phyloP scores from a whole-genome alignment of 2,888 invertebrate genomes.

The Eupithecia insigniata region DNA sequence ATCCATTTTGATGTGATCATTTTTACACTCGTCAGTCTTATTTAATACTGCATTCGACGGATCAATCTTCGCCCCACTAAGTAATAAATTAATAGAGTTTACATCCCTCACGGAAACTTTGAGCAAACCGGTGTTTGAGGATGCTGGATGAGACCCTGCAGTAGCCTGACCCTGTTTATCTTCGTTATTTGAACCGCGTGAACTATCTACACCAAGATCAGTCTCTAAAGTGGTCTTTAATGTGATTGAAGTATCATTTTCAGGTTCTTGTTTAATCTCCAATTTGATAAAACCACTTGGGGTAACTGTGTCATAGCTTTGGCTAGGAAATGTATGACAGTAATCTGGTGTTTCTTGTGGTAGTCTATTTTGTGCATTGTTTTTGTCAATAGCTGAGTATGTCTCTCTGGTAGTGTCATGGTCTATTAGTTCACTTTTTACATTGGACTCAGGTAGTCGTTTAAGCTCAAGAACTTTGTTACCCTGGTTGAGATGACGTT shows the following conservation, averaged over 20 bases:
- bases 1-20: not conserved
- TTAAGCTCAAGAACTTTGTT: not conserved
- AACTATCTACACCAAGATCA: not conserved
- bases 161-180: not conserved
- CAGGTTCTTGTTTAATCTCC: not conserved
- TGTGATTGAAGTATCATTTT: not conserved
- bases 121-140: not conserved
- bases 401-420: slow-evolving; percentile 1
- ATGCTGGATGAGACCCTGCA: not conserved
- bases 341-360: not conserved
- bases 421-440: not conserved
- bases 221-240: not conserved
- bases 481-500: not conserved
- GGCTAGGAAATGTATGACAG: not conserved
- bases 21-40: not conserved
- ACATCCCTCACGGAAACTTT: slow-evolving; percentile 4
- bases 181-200: not conserved
- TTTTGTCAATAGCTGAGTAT: not conserved
- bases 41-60: not conserved
- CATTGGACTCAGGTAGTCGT: not conserved
- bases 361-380: not conserved
- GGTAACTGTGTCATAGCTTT: not conserved
- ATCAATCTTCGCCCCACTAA: not conserved
- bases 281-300: not conserved
- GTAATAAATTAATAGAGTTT: slow-evolving; percentile 8